Evolutionary conservation across 2,888 invertebrate species (phyloP).

Genomic region (Acleris laterana): DNA sequence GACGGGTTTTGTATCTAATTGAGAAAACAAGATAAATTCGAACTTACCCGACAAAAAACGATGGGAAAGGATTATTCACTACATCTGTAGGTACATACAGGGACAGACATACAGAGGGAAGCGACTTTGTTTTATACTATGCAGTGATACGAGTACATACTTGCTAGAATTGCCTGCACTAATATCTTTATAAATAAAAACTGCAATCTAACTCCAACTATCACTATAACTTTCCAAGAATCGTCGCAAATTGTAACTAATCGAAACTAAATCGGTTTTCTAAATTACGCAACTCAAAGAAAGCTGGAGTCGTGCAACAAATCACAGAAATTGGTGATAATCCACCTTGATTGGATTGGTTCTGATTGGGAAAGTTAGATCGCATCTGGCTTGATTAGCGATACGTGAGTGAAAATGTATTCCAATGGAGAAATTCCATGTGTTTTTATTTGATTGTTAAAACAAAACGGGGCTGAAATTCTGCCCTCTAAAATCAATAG

Average conservation of each 20-base stretch:
- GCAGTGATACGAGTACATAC: no score
- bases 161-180: no score
- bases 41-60: no score
- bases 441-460: no score
- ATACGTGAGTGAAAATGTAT: constrained; percentile 16
- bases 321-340: constrained; percentile 1
- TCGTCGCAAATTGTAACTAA: constrained; percentile 17
- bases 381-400: not conserved
- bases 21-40: no score
- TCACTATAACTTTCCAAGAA: constrained; percentile 7
- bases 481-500: no score
- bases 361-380: constrained; percentile 5
- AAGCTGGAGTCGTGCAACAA: constrained; percentile 9
- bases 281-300: constrained; percentile 13
- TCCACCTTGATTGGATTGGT: constrained; percentile 11
- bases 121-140: no score
- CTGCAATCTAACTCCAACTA: not conserved
- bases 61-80: no score
- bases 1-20: no score
- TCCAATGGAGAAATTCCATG: not conserved
- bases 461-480: no score
- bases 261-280: constrained; percentile 17
- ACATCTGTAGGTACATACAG: no score
- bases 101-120: no score
- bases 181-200: not conserved